A percentile compares a stretch with the other conserved stretches of the same genome.
phyloP scores from a whole-genome alignment of 1,140 invertebrate species.

The Leptestheria dahalacensis region DNA sequence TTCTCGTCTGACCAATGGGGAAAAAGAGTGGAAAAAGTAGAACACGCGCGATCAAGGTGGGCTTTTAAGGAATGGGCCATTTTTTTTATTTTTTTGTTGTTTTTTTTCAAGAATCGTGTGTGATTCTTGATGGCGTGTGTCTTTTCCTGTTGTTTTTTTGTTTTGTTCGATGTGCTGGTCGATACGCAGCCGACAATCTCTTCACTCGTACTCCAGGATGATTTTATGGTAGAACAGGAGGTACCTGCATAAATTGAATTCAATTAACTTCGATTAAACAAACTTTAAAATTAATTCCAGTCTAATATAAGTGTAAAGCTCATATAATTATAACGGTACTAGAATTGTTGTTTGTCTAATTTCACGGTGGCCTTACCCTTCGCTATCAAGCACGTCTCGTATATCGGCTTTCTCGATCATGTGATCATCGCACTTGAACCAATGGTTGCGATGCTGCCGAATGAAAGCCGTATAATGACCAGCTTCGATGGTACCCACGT shows the following conservation, averaged over 20 bases:
- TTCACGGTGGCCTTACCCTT: constrained; percentile 78
- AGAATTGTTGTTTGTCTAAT: background rate
- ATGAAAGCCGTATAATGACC: constrained; percentile 95
- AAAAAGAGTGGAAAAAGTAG: background rate
- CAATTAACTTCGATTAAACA: background rate
- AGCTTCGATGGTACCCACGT: constrained; percentile 75
- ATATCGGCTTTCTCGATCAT: constrained; percentile 72
- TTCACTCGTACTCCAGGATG: constrained; percentile 58
- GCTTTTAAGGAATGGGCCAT: background rate
- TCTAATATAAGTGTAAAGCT: no score
- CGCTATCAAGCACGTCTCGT: constrained; percentile 80
- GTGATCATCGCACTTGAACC: constrained; percentile 97
- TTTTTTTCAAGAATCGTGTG: no score
- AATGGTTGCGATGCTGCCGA: constrained; percentile 73
- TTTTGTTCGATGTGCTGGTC: background rate
- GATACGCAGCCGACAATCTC: background rate
- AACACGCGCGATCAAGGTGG: no score
- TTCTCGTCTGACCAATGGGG: background rate
- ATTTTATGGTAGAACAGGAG: constrained; percentile 87
- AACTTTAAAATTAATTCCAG: no score
- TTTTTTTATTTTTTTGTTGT: background rate
- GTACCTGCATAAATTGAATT: constrained; percentile 46
- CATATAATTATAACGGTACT: background rate
- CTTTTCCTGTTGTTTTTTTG: background rate
- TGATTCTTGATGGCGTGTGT: no score